These are phyloP conservation scores for Sphaerodactylus townsendi DNA, from an alignment of 2,113 vertebrate genomes.

Conservation along the genomic window DNA sequence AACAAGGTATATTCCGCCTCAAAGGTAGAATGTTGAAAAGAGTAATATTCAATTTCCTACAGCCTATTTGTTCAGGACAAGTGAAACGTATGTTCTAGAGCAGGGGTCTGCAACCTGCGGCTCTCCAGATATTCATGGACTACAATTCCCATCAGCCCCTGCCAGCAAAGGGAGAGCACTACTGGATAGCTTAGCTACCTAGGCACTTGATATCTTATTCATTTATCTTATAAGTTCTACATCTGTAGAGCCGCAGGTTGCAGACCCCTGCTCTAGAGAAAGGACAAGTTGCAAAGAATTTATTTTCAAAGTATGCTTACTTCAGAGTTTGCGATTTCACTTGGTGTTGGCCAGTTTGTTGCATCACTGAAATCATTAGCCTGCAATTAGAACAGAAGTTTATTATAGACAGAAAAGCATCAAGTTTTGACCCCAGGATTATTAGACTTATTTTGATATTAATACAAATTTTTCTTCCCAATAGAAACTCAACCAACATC, in stretches of 20 bases:
- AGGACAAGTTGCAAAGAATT: not conserved
- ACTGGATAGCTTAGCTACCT: too few relatives aligned
- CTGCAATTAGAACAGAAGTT: constrained; percentile 71
- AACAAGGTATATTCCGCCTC: too few relatives aligned
- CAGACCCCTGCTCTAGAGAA: not conserved
- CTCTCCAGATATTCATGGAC: too few relatives aligned
- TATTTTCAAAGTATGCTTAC: constrained; percentile 69
- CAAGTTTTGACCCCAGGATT: not conserved
- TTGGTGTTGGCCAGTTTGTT: constrained; percentile 94
- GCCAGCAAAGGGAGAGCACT: too few relatives aligned
- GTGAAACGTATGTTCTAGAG: not conserved
- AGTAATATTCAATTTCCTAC: not conserved
- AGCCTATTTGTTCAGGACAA: not conserved
- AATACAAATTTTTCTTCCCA: too few relatives aligned
- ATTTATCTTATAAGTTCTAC: too few relatives aligned
- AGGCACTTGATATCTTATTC: too few relatives aligned
- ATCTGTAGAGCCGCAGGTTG: too few relatives aligned
- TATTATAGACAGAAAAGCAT: not conserved
- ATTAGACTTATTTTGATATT: not conserved
- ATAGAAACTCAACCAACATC: too few relatives aligned
- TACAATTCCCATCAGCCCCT: too few relatives aligned
- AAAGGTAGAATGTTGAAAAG: not conserved
- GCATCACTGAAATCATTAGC: constrained; percentile 90
- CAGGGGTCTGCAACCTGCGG: too few relatives aligned
- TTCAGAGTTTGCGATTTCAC: constrained; percentile 89